Percentiles rank a stretch among this genome's conserved stretches.
Conservation (phyloP, 1,140 invertebrate genomes). For the Heliconius congener region DNA sequence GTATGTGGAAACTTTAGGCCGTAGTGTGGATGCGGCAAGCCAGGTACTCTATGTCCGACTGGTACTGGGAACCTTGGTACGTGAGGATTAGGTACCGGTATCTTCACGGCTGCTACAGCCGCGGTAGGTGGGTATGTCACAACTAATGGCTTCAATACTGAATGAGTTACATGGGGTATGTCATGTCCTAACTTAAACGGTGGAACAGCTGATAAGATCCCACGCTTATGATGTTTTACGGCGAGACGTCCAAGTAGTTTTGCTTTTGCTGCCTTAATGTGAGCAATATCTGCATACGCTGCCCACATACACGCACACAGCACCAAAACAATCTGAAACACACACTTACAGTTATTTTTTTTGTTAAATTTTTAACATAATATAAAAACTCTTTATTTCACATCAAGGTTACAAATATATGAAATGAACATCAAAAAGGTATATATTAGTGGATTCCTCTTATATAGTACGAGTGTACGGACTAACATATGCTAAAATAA, state of each 20-base stretch:
- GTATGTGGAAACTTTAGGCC: conserved; percentile 67
- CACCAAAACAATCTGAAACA: conserved; percentile 70
- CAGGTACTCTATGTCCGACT: conserved; percentile 59
- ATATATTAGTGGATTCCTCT: too few species aligned
- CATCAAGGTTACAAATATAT: too few species aligned
- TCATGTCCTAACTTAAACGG: conserved; percentile 77
- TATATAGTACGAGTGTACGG: too few species aligned
- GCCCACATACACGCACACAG: conserved; percentile 55
- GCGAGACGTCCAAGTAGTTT: conserved; percentile 54
- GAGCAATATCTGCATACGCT: conserved; percentile 56
- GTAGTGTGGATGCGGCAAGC: conserved; percentile 64
- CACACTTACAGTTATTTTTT: conserved; percentile 4
- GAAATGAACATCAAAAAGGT: too few species aligned
- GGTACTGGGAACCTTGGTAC: conserved; percentile 52
- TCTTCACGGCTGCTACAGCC: conserved; percentile 70
- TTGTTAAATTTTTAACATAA: not conserved
- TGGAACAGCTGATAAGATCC: conserved; percentile 66
- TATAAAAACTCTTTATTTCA: not conserved
- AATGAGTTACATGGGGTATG: conserved; percentile 73
- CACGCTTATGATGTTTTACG: conserved; percentile 70
- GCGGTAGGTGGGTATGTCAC: conserved; percentile 76
- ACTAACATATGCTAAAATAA: too few species aligned
- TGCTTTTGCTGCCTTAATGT: conserved; percentile 60
- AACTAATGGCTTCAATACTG: conserved; percentile 74
- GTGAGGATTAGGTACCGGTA: conserved; percentile 66